Percentiles rank a stretch among this genome's conserved stretches.
Evolutionary conservation across 2,113 vertebrate genomes (phyloP).

Genomic region (Baryphthengus martii): DNA sequence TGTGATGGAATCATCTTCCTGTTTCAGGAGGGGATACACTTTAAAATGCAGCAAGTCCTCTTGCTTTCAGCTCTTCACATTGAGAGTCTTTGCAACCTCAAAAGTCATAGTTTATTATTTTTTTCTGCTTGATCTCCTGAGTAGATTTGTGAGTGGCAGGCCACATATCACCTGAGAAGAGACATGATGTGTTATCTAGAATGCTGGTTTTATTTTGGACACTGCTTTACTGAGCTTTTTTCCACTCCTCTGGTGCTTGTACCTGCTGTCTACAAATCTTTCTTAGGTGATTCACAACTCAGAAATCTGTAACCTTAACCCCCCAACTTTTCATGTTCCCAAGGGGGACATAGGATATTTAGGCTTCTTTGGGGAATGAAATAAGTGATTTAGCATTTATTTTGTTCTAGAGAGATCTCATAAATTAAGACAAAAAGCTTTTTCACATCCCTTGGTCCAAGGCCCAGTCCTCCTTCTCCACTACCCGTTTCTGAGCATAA

Average conservation of each 20-base stretch:
- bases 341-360: neutral
- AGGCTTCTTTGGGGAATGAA: neutral
- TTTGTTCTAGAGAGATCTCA: neutral
- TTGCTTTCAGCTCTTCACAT: neutral
- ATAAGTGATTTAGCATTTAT: neutral
- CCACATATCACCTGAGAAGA: neutral
- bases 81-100: neutral
- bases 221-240: neutral
- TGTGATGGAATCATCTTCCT: neutral
- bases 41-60: neutral
- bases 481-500: neutral
- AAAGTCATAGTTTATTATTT: neutral
- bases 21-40: neutral
- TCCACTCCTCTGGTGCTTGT: neutral
- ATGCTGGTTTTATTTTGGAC: neutral
- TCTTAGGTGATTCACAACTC: neutral
- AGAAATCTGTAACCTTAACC: neutral
- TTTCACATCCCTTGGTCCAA: neutral
- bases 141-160: neutral
- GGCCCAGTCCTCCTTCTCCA: neutral
- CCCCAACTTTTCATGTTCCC: neutral
- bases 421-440: neutral
- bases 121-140: neutral
- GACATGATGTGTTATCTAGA: neutral
- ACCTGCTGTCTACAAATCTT: neutral